Conservation (phyloP, 2,797 vertebrate species). For the Setipinna tenuifilis region DNA sequence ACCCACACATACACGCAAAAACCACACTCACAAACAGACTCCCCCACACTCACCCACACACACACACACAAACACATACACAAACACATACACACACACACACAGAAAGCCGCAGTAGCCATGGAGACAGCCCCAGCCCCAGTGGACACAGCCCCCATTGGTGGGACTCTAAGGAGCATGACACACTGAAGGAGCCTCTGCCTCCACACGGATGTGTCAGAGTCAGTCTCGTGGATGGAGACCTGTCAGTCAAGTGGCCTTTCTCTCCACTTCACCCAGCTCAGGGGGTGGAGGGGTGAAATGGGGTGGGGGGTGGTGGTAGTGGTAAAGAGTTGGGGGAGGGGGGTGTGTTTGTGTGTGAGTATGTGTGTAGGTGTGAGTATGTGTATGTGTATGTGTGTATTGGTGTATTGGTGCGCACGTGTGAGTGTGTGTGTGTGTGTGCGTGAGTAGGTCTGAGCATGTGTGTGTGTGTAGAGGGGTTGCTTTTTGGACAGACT, state of each 20-base stretch:
- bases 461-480: neutral
- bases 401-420: too few relatives aligned
- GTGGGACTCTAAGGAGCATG: neutral
- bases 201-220: neutral
- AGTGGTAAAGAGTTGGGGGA: neutral
- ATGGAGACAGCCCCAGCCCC: neutral
- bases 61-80: too few relatives aligned
- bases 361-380: too few relatives aligned
- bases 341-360: too few relatives aligned
- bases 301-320: neutral
- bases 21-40: too few relatives aligned
- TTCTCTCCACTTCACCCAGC: neutral
- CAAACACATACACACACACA: neutral
- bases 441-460: too few relatives aligned
- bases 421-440: too few relatives aligned
- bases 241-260: neutral
- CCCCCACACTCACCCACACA: too few relatives aligned
- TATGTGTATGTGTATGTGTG: too few relatives aligned
- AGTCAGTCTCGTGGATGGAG: slow-evolving; percentile 9
- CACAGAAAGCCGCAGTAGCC: neutral
- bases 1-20: too few relatives aligned
- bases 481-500: neutral
- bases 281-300: neutral
- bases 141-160: neutral
- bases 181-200: neutral